Base-by-base conservation (phyloP, 2,888 invertebrate species). In the Dryomyza anilis region DNA sequence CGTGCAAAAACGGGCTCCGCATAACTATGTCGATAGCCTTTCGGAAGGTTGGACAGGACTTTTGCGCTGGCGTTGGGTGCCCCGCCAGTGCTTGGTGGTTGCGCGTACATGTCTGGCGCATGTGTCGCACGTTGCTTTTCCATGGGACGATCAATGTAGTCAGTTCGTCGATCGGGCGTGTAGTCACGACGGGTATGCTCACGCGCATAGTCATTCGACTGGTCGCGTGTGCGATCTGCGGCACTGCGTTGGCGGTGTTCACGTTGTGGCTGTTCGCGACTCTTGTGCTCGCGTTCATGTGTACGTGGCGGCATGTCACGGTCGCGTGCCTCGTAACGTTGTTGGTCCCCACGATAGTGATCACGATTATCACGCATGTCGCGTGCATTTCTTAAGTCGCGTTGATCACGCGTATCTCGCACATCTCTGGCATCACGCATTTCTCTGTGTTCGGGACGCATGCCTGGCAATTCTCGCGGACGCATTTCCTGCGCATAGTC, bases 1-100 rank as follows among this genome's bases (percentile, higher is more conserved):
- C 81, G 73, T 8, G 80, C 76, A 52, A 81, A 81, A 8, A 81
- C 81, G 27, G 82, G 81, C 68, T 84, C 84, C 33, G 83, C 83
- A 68, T 83, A 84, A 69, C 83, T 83, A 66, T 83, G 83, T 6
- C 83, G 78, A 70, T 83, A 83, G 45, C 83, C 83, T 71, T 83
- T 83, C 36, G 78, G 75, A 71, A 83, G 73, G 72, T 77, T 81
- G 33, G 80, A 72, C 16, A 84, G 71, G 29, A 76, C 78, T 61
- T 83, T 84, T 4, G 77, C 69, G 62, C 73, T 73, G 25, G 74
- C 71, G 16, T 74, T 68, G 0, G 71, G 67, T 14, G 70, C 65
- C 50, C 68, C 68, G 3, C 67, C 71, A 23, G 70, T 70, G 25
- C 70, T 71, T 30, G 71, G 77, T 3, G 77, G 72, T 21, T 76